Evolutionary conservation across 64 coral and sea anemone genomes (phyloP), one percentile per base, ranked within the genome.

Genomic region (Catalaphyllia jardinei): DNA sequence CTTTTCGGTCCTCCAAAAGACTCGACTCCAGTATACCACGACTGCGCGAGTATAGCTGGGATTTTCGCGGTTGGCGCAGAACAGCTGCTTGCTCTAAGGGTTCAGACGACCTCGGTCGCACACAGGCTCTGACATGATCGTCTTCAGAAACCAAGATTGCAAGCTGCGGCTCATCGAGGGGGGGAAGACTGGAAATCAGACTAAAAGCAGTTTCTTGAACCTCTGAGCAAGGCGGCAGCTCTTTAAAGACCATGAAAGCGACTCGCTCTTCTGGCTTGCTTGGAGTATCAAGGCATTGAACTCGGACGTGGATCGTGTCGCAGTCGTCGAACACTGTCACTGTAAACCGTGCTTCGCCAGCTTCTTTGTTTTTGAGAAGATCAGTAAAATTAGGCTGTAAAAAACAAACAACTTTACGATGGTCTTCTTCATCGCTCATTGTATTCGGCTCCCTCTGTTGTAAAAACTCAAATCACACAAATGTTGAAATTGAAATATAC

Each of bases 301-400:
- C 90, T 19, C 79, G 80, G 75, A 96, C 81, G 60, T 93, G 91
- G 25, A 93, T 64, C 0, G 88, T 88, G 54, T 93, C 88, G 60
- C 90, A 89, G 27, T 78, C 87, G 38, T 94, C 86, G 77, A 89
- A 79, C 4, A 35, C 67, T 27, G 86, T 94, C 72, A 92, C 79
- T 27, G 27, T 50, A 82, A 98, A 98, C 10, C 55, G 29, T 28
- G 78, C 76, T 69, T 33, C 29, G 62, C 20, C 62, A 30, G 62
- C 64, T 35, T 87, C 87, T 33, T 60, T 72, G 24, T 79, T 90
- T 88, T 83, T 89, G 8, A 98, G 81, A 72, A 86, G 78, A 55
- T 94, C 89, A 35, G 92, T 92, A 78, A 98, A 98, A 86, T 98
- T 88, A 51, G 96, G 93, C 86, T 98, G 96, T 1, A 98, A 62